phyloP scores from a whole-genome alignment of 1,140 invertebrate species.

The Venustaconcha ellipsiformis region DNA sequence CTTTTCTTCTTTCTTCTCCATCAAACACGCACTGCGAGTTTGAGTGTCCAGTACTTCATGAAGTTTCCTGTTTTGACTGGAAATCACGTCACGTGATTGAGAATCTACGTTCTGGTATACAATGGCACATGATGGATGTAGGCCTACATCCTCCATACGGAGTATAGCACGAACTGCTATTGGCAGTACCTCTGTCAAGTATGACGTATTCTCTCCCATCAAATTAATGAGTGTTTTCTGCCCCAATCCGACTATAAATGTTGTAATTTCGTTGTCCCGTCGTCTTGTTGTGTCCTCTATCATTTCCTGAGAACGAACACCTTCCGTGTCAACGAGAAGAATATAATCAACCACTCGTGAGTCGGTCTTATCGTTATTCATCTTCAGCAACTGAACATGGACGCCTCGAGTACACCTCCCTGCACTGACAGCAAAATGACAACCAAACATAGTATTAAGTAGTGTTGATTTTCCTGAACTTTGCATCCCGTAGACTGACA shows the following conservation, averaged over 20 bases:
- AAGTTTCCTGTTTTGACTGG: no score
- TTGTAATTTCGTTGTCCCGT: slow-evolving; percentile 29
- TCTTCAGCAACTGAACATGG: neutral
- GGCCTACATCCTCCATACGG: neutral
- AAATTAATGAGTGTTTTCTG: slow-evolving; percentile 29
- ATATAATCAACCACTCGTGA: neutral
- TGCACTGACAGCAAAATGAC: neutral
- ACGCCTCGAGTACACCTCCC: slow-evolving; percentile 18
- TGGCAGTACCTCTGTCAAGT: slow-evolving; percentile 28
- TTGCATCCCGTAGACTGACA: slow-evolving; percentile 21
- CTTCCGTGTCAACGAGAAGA: neutral
- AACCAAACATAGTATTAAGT: slow-evolving; percentile 26
- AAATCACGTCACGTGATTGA: no score
- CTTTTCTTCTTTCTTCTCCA: no score
- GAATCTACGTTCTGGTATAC: no score
- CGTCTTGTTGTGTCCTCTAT: neutral
- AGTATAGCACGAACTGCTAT: slow-evolving; percentile 23
- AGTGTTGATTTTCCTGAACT: slow-evolving; percentile 29
- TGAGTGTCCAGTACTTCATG: no score
- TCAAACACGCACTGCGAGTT: no score
- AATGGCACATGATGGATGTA: no score
- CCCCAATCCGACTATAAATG: slow-evolving; percentile 25
- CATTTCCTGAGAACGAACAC: neutral
- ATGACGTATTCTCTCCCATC: slow-evolving; percentile 18
- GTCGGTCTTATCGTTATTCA: no score